phyloP scores from a whole-genome alignment of 2,888 invertebrate species.

The Pyrgus malvae region DNA sequence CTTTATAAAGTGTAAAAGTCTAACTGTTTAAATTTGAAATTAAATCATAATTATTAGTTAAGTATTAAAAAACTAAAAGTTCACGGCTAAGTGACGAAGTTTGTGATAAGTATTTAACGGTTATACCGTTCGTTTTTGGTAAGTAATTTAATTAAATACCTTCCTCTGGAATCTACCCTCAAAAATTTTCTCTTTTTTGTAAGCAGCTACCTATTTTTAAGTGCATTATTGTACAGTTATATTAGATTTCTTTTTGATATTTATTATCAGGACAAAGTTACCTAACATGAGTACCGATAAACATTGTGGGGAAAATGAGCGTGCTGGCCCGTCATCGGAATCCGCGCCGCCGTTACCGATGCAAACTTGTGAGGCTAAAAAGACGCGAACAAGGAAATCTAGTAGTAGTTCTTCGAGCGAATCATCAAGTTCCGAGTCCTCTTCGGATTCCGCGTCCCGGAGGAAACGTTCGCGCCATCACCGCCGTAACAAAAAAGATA shows the following conservation, averaged over 20 bases:
- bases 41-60: too few relatives aligned
- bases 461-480: background rate
- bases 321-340: too few relatives aligned
- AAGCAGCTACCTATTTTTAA: background rate
- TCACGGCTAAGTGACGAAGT: too few relatives aligned
- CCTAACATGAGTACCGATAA: background rate
- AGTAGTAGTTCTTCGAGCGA: background rate
- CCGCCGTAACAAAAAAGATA: background rate
- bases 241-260: too few relatives aligned
- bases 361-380: background rate
- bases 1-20: too few relatives aligned
- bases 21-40: too few relatives aligned
- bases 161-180: too few relatives aligned
- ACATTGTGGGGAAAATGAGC: background rate
- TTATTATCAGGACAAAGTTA: too few relatives aligned
- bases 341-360: too few relatives aligned
- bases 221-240: background rate
- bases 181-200: background rate
- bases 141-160: too few relatives aligned
- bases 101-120: background rate
- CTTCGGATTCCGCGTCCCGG: background rate
- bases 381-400: background rate
- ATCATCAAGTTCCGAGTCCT: background rate
- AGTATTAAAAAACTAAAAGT: too few relatives aligned
- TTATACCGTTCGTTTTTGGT: background rate